Conservation (phyloP, 2,797 vertebrate species). For the Falco concolor region DNA sequence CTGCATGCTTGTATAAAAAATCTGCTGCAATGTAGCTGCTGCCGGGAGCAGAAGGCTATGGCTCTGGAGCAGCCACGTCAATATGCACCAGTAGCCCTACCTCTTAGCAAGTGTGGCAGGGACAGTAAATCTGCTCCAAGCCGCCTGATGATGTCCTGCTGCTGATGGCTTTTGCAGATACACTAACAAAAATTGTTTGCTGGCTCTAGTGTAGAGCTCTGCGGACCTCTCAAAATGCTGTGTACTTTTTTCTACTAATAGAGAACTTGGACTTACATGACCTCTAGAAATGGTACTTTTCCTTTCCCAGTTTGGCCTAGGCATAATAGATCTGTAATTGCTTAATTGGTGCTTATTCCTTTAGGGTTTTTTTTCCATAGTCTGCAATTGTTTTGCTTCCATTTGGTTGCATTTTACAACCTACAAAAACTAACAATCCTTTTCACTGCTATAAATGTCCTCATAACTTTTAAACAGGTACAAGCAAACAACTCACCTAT, state of each 20-base stretch:
- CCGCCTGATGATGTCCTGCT: not conserved
- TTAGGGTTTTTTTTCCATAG: not conserved
- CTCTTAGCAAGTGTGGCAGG: not conserved
- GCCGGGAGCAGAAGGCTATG: not conserved
- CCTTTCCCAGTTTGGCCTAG: not conserved
- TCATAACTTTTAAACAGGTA: not conserved
- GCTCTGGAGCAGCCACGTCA: not conserved
- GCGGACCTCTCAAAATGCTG: not conserved
- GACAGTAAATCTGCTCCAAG: not conserved
- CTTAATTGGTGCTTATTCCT: not conserved
- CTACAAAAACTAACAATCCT: not conserved
- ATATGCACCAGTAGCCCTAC: not conserved
- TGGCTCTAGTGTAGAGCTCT: not conserved
- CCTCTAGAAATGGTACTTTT: not conserved
- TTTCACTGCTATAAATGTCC: not conserved
- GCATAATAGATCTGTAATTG: not conserved
- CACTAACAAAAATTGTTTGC: not conserved
- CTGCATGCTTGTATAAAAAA: not conserved
- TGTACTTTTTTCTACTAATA: not conserved
- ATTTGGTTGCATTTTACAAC: not conserved
- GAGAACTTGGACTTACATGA: not conserved
- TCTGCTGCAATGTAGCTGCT: not conserved
- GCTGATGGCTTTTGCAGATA: conserved; percentile 26
- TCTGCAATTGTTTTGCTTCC: not conserved
- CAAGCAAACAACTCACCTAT: not conserved